These are phyloP conservation scores for Takifugu rubripes DNA, from an alignment of 2,797 vertebrate genomes.

Conservation along the genomic window DNA sequence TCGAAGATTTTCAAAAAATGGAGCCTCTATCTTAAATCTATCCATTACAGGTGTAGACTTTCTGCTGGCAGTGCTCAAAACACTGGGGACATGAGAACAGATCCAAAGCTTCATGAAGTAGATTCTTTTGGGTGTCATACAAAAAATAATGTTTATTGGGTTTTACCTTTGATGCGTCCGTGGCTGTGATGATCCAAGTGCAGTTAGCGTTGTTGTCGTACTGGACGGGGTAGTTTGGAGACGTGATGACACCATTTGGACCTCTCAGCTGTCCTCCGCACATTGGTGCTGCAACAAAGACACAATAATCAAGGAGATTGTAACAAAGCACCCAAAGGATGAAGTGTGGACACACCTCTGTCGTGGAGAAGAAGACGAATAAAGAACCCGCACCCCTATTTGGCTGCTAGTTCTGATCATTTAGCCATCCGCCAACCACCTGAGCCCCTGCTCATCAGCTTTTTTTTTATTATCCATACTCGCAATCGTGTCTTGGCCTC, in stretches of 20 bases:
- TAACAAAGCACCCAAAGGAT: too few species aligned
- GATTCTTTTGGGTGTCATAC: neutral
- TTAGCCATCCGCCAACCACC: neutral
- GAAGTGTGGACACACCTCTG: too few species aligned
- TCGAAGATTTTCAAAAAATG: constrained; percentile 28
- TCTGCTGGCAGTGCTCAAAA: constrained; percentile 17
- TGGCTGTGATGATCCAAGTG: constrained; percentile 93
- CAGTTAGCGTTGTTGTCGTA: constrained; percentile 99
- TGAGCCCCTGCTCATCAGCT: neutral
- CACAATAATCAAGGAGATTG: neutral
- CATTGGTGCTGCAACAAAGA: constrained; percentile 84
- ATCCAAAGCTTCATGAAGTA: neutral
- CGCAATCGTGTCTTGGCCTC: neutral
- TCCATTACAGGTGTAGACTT: constrained; percentile 26
- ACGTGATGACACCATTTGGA: constrained; percentile 90
- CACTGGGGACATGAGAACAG: constrained; percentile 4
- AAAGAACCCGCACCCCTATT: neutral
- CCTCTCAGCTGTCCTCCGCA: constrained; percentile 90
- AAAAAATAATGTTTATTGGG: neutral
- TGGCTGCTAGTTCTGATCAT: neutral
- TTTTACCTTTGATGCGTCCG: constrained; percentile 87
- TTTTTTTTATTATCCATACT: neutral
- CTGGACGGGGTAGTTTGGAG: constrained; percentile 96
- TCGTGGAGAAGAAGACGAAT: too few species aligned
- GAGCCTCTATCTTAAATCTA: constrained; percentile 19